Conservation (phyloP, 2,888 invertebrate genomes). For the Cylloceria caligata region DNA sequence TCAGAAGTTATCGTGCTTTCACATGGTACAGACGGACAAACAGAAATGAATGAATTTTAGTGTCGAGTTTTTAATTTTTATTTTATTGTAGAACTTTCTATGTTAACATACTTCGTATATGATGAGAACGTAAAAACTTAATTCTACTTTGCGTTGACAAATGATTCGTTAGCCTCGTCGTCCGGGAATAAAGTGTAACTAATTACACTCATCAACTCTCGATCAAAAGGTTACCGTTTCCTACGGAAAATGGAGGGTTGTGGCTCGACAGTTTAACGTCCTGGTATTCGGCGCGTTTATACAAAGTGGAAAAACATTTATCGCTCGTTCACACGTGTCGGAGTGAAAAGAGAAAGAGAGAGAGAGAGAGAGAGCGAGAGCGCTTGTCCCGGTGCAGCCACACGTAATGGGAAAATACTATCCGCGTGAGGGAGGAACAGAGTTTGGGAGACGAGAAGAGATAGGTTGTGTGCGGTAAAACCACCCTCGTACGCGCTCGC, state of each 20-base stretch:
- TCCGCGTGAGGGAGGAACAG: constrained; percentile 10
- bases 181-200: constrained; percentile 13
- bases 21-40: no score
- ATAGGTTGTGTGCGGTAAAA: constrained; percentile 18
- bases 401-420: constrained; percentile 52
- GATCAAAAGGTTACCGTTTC: constrained; percentile 9
- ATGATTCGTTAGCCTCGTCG: not conserved
- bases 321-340: constrained; percentile 50
- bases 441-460: not conserved
- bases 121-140: not conserved
- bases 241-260: not conserved
- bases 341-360: constrained; percentile 1
- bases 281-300: constrained; percentile 10
- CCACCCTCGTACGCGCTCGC: constrained; percentile 22
- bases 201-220: constrained; percentile 23
- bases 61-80: no score
- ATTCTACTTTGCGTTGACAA: not conserved
- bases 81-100: no score
- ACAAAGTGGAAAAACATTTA: constrained; percentile 49
- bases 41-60: no score
- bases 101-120: no score
- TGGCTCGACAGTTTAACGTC: constrained; percentile 15
- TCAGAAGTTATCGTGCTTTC: no score
- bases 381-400: constrained; percentile 27
- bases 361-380: not conserved